Base-by-base conservation (phyloP, 2,797 vertebrate species). In the Phrynocephalus forsythii region DNA sequence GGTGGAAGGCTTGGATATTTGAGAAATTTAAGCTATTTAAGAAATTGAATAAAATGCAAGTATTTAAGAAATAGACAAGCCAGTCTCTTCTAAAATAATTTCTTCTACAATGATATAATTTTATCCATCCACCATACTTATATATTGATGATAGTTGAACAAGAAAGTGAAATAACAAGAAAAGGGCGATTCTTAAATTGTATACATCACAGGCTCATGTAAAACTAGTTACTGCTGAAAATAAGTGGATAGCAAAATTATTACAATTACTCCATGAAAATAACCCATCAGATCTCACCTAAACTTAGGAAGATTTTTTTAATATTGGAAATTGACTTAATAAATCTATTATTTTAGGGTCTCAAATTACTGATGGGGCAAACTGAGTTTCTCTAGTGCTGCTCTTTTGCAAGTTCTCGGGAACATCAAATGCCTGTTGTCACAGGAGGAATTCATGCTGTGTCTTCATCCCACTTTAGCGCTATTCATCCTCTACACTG, bases 51-150 rank as follows among this genome's bases (percentile, higher is more conserved):
- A 82, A 30, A 82, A 60, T 83, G 1, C 72, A 44, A 2, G 7
- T 83, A 1, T 9, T 6, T 13, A 3, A 10, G 13, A 1, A 66
- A 0, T 28, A 3, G 56, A 38, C 30, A 83, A 63, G 76, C 44
- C 1, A 0, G 0, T 77, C 24, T 50, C 66, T 15, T 52, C 28
- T 56, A 63, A 52, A 75, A 88, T 18, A 38, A 48, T 48, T 44
- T 73, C 24, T 30, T 24, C 26, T 44, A 79, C 83, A 52, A 5
- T 20, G 22, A 30, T 8, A 73, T 50, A 86, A 4, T 0, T 71
- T 38, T 72, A 79, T 1, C 0, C 0, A 0, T 0, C 8, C 2
- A 9, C 13, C 52, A 56, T 13, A 56, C 8, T 56, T 13, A 56
- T 56, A 1, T 38, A 73, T 6, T 24, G 6, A 33, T 1, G 0